Percentiles rank a stretch among this genome's conserved stretches.
These are phyloP conservation scores for Incurvaria masculella DNA, from an alignment of 2,888 invertebrate species.

Conservation along the genomic window DNA sequence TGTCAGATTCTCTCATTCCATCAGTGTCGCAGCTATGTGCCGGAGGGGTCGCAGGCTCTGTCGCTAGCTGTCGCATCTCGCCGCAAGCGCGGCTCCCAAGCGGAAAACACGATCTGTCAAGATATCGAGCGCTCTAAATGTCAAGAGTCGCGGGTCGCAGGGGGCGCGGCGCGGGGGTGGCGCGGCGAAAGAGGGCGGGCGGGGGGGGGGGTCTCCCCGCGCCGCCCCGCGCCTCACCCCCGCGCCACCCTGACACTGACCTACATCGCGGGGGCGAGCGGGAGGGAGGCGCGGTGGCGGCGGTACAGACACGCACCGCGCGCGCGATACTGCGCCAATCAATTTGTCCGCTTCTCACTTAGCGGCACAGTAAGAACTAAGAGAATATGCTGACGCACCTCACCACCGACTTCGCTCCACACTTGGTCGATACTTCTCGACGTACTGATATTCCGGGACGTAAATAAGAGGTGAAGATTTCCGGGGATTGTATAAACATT, in stretches of 20 bases:
- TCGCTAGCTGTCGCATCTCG: too few relatives aligned
- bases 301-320: not conserved
- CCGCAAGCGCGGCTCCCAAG: constrained; percentile 8
- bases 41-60: constrained; percentile 12
- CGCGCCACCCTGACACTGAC: constrained; percentile 36
- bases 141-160: not conserved
- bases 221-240: not conserved
- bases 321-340: too few relatives aligned
- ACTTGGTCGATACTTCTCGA: too few relatives aligned
- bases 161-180: constrained; percentile 1
- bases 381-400: too few relatives aligned
- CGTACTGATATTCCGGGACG: too few relatives aligned
- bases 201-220: constrained; percentile 6
- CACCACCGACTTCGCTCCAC: too few relatives aligned
- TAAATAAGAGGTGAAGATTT: too few relatives aligned
- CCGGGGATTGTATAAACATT: too few relatives aligned
- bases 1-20: too few relatives aligned
- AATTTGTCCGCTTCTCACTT: too few relatives aligned
- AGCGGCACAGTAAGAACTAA: too few relatives aligned
- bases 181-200: constrained; percentile 2
- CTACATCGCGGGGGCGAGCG: constrained; percentile 25
- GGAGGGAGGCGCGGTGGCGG: not conserved
- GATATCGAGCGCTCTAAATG: not conserved
- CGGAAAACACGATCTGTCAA: not conserved
- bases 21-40: constrained; percentile 1